These are phyloP conservation scores for Pogoniulus pusillus DNA, from an alignment of 2,797 vertebrate genomes.

Conservation along the genomic window DNA sequence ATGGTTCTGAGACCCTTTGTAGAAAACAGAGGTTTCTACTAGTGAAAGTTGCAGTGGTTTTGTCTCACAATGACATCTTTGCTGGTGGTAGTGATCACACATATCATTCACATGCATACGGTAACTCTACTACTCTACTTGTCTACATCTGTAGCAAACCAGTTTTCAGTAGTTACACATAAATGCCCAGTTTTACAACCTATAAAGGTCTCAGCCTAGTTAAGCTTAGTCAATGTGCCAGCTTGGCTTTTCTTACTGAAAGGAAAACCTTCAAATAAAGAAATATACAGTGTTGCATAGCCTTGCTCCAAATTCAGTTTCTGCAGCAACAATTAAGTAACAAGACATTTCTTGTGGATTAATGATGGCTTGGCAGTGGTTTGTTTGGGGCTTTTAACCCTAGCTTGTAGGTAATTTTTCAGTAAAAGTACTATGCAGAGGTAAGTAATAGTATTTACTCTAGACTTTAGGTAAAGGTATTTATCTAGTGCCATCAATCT, in stretches of 20 bases:
- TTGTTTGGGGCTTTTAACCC: conserved; percentile 55
- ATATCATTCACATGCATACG: neutral
- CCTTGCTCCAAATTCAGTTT: conserved; percentile 20
- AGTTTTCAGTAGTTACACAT: neutral
- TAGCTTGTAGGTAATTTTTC: conserved; percentile 62
- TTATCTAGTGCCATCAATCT: conserved; percentile 13
- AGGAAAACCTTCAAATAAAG: conserved; percentile 28
- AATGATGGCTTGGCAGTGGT: conserved; percentile 45
- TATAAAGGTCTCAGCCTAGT: neutral
- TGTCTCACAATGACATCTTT: neutral
- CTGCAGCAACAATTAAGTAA: conserved; percentile 49
- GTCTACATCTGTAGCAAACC: neutral
- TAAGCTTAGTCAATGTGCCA: conserved; percentile 7
- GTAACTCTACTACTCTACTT: neutral
- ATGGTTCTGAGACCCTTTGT: neutral
- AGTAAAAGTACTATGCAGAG: conserved; percentile 41
- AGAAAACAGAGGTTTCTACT: neutral
- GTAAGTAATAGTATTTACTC: conserved; percentile 44
- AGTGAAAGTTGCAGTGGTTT: neutral
- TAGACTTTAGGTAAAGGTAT: conserved; percentile 24
- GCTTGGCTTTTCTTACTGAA: conserved; percentile 20
- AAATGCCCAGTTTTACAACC: conserved; percentile 40
- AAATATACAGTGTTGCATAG: neutral
- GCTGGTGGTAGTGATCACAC: neutral
- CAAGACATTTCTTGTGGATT: conserved; percentile 31